phyloP scores from a whole-genome alignment of 2,888 invertebrate species.

The Camptogramma bilineatum region DNA sequence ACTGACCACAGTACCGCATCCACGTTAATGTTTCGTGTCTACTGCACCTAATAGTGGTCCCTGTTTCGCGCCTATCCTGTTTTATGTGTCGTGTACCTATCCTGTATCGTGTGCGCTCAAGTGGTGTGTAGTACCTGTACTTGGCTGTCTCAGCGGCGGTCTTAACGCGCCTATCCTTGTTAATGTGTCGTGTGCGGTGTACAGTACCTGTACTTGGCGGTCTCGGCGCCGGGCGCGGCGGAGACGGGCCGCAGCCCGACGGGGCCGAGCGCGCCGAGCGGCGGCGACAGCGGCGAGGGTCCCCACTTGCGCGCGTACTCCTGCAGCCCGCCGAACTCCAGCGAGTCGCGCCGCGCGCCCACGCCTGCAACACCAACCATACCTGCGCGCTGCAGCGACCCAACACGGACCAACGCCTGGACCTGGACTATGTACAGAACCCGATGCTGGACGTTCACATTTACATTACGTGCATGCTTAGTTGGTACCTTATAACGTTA shows the following conservation, averaged over 20 bases:
- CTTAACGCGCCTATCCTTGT: no score
- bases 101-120: no score
- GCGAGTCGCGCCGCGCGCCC: constrained; percentile 81
- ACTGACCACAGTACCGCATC: no score
- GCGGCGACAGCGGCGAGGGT: constrained; percentile 88
- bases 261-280: constrained; percentile 88
- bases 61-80: no score
- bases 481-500: no score
- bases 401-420: constrained; percentile 46
- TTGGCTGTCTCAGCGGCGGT: no score
- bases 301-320: constrained; percentile 86
- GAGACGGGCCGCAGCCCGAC: constrained; percentile 87
- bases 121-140: no score
- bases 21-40: no score
- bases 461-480: constrained; percentile 25
- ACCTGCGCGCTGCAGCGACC: constrained; percentile 59
- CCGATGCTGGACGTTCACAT: constrained; percentile 22
- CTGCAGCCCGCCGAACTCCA: constrained; percentile 85
- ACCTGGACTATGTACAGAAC: constrained; percentile 36
- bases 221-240: constrained; percentile 96
- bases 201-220: constrained; percentile 88
- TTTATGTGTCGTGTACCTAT: no score
- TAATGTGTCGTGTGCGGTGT: constrained; percentile 9
- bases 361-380: constrained; percentile 72
- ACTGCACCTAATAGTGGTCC: no score